Evolutionary conservation across 2,888 invertebrate species (phyloP).

Genomic region (Heliconius hortense): DNA sequence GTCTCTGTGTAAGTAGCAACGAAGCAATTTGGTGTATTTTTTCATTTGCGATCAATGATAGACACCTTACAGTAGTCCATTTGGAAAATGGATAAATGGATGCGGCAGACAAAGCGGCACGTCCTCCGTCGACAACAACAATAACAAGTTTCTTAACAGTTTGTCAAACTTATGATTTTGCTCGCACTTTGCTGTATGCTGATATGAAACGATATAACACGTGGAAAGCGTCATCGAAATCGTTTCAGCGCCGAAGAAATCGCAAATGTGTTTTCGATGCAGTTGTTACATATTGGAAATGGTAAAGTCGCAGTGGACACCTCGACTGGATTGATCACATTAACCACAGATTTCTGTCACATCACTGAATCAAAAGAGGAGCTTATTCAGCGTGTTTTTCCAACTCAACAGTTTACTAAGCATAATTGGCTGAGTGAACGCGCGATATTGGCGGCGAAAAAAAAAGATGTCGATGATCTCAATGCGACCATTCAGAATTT

Average conservation of each 20-base stretch:
- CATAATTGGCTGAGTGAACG: conserved; percentile 50
- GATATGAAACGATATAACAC: conserved; percentile 46
- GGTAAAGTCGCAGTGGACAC: too few species aligned
- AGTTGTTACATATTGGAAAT: too few species aligned
- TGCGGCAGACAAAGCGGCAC: conserved; percentile 43
- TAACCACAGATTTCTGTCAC: too few species aligned
- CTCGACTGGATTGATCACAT: too few species aligned
- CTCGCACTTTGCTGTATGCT: conserved; percentile 46
- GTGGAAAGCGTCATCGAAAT: conserved; percentile 45
- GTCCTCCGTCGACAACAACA: too few species aligned
- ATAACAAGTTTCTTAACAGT: conserved; percentile 45
- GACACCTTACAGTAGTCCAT: conserved; percentile 42
- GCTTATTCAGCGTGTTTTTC: too few species aligned
- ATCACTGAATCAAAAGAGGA: too few species aligned
- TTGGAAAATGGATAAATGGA: conserved; percentile 40
- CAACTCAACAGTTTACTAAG: too few species aligned
- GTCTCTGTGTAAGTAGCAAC: too few species aligned
- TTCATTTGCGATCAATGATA: conserved; percentile 42
- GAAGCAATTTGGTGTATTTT: conserved; percentile 46
- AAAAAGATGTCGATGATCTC: conserved; percentile 32
- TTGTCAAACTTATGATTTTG: conserved; percentile 46
- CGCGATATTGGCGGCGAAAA: conserved; percentile 44
- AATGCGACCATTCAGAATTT: conserved; percentile 36
- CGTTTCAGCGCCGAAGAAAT: conserved; percentile 42
- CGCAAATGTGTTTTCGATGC: conserved; percentile 45